Evolutionary conservation across 2,888 invertebrate genomes (phyloP), one percentile per base, ranked within the genome.

Genomic region (Epirrhoe alternata): DNA sequence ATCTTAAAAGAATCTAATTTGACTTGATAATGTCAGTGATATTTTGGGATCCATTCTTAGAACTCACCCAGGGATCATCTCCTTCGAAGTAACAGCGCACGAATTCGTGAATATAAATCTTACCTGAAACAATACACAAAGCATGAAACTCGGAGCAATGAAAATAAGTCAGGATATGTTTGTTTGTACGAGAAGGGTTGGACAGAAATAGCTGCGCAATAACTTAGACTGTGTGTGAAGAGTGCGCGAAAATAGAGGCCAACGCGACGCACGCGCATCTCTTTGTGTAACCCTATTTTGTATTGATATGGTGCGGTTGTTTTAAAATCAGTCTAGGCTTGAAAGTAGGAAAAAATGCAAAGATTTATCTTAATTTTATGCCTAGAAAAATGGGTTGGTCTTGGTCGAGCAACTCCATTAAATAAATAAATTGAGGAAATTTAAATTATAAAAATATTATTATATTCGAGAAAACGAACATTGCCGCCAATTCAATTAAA

Each of bases 241-340:
- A 72, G 47, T 68, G 74, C 75, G 82, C 84, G 74, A 81, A 89
- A 88, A 89, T 90, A 90, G 83, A 82, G 78, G 64, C 84, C 86
- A 83, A 84, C 84, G 84, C 84, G 79, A 50, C 57, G 68, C 53
- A n/a, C 31, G 80, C 79, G 77, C 67, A 69, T 61, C 66, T 71
- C 54, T 74, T 74, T 73, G 64, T 73, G 58, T 60, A 62, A 70
- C 65, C 49, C 30, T 59, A 66, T 64, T 30, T 30, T 50, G 33
- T 33, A 33, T 7, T 33, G 33, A 7, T 33, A 24, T 24, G 24
- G 24, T 33, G 5, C 33, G 33, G 33, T 33, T 33, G 3, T 33
- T 33, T 33, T 0, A 0, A 6, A 33, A 33, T 33, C 33, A 33
- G 1, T 33, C 0, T 33, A 33, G 6, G 33, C 33, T 33, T 0